These are phyloP conservation scores for Spicauda simplicius DNA, from an alignment of 2,888 invertebrate species.

Conservation along the genomic window DNA sequence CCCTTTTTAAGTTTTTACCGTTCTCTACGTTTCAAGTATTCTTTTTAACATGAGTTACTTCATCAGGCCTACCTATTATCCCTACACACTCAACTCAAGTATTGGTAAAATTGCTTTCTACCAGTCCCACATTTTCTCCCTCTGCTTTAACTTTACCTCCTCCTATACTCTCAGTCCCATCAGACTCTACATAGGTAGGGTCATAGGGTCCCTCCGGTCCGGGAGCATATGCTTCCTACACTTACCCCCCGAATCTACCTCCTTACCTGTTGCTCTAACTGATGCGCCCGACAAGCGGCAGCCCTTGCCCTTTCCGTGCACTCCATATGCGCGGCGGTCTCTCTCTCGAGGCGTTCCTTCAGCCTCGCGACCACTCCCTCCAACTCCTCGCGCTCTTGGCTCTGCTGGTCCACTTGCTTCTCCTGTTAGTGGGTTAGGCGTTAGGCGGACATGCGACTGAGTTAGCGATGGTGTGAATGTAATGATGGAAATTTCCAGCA, in stretches of 20 bases:
- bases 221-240: too few species aligned
- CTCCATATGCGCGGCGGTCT: conserved; percentile 94
- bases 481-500: neutral
- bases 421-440: conserved; percentile 84
- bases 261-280: conserved; percentile 84
- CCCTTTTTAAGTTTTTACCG: too few species aligned
- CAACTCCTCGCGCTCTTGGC: conserved; percentile 96
- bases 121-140: neutral
- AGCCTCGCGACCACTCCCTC: conserved; percentile 92
- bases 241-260: too few species aligned
- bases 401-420: conserved; percentile 94
- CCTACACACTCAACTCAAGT: too few species aligned
- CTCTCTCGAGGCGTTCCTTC: conserved; percentile 95
- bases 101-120: too few species aligned
- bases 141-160: too few species aligned
- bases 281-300: conserved; percentile 83
- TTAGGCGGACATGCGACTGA: conserved; percentile 15
- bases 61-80: too few species aligned
- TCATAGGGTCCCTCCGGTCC: too few species aligned
- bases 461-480: neutral
- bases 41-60: too few species aligned
- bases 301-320: conserved; percentile 89
- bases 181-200: too few species aligned
- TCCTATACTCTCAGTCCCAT: too few species aligned
- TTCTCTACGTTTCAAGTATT: too few species aligned